phyloP scores from a whole-genome alignment of 1,140 invertebrate species.

The Spodoptera litura region DNA sequence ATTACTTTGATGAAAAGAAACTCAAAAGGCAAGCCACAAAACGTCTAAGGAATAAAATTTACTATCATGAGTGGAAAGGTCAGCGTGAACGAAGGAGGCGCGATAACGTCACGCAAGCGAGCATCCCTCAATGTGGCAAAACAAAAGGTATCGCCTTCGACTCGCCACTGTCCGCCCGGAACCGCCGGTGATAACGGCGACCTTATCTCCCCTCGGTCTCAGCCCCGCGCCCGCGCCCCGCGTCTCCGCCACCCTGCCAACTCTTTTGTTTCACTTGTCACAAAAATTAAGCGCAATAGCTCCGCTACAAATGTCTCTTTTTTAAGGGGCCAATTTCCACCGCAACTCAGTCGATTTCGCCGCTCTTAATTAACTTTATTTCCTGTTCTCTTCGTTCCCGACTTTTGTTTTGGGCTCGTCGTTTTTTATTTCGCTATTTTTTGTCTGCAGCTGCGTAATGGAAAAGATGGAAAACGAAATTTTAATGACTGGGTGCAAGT shows the following conservation, averaged over 20 bases:
- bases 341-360: slow-evolving; percentile 85
- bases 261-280: slow-evolving; percentile 86
- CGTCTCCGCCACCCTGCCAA: slow-evolving; percentile 68
- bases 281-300: slow-evolving; percentile 86
- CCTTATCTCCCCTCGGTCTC: slow-evolving; percentile 76
- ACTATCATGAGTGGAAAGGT: slow-evolving; percentile 81
- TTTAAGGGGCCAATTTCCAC: slow-evolving; percentile 85
- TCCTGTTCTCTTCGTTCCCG: slow-evolving; percentile 82
- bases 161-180: slow-evolving; percentile 78
- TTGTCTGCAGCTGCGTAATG: slow-evolving; percentile 84
- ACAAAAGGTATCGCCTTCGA: slow-evolving; percentile 84
- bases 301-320: slow-evolving; percentile 85
- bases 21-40: slow-evolving; percentile 61
- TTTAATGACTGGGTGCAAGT: slow-evolving; percentile 84
- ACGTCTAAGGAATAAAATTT: slow-evolving; percentile 81
- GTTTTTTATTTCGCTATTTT: slow-evolving; percentile 83
- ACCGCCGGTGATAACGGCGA: slow-evolving; percentile 77
- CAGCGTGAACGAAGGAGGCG: slow-evolving; percentile 67
- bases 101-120: slow-evolving; percentile 82
- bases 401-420: slow-evolving; percentile 82
- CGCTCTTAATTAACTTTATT: slow-evolving; percentile 86
- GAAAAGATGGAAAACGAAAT: slow-evolving; percentile 85
- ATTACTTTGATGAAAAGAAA: slow-evolving; percentile 54
- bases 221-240: slow-evolving; percentile 56
- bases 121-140: slow-evolving; percentile 83